Evolutionary conservation across 2,113 vertebrate genomes (phyloP).

Genomic region (Romanogobio albipinnatus): DNA sequence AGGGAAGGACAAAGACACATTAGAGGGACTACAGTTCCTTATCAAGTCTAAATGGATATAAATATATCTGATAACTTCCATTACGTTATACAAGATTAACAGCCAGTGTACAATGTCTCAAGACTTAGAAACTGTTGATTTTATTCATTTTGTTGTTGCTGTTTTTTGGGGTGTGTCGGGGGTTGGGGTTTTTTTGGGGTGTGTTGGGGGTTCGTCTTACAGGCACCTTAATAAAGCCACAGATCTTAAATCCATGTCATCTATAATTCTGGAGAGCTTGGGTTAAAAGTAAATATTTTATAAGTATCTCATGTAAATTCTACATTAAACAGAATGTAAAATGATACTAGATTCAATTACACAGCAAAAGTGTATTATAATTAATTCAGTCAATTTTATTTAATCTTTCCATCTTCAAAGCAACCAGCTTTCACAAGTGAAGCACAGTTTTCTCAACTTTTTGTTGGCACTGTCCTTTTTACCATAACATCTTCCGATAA

Average conservation of each 20-base stretch:
- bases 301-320: background rate
- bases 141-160: background rate
- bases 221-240: background rate
- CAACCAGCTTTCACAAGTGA: background rate
- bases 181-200: no score
- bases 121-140: background rate
- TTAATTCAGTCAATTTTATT: background rate
- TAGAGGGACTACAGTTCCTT: background rate
- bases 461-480: background rate
- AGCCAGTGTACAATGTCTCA: background rate
- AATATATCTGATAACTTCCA: background rate
- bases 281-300: conserved; percentile 10
- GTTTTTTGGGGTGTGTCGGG: no score
- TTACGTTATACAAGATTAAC: background rate
- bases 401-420: conserved; percentile 20
- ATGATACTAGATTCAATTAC: conserved; percentile 8
- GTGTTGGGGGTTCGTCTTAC: background rate
- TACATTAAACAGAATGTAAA: conserved; percentile 19
- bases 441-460: background rate
- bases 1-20: background rate
- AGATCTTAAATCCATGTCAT: background rate
- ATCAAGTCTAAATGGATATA: background rate
- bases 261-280: background rate
- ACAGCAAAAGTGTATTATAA: background rate
- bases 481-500: background rate